These are phyloP conservation scores for Coleophora deauratella DNA, from an alignment of 2,888 invertebrate species.

Conservation along the genomic window DNA sequence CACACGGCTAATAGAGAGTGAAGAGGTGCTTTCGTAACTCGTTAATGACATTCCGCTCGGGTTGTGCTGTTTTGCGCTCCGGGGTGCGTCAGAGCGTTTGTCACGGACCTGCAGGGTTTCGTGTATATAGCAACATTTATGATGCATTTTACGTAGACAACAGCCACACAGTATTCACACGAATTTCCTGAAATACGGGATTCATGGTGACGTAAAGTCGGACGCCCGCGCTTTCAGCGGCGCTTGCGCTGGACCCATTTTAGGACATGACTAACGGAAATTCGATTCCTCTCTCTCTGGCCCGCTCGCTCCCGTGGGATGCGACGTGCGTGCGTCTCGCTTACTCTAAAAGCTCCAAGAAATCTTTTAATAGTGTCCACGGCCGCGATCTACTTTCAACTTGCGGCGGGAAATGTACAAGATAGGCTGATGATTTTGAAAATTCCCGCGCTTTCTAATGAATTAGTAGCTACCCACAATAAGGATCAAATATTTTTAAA, in stretches of 20 bases:
- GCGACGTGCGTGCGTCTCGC: constrained; percentile 53
- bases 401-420: constrained; percentile 66
- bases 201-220: constrained; percentile 68
- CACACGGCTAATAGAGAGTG: constrained; percentile 28
- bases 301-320: constrained; percentile 66
- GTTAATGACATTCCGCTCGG: constrained; percentile 62
- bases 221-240: constrained; percentile 73
- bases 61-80: constrained; percentile 28
- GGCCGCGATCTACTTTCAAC: constrained; percentile 74
- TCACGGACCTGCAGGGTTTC: constrained; percentile 40
- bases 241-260: constrained; percentile 79
- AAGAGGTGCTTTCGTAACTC: constrained; percentile 42
- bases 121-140: constrained; percentile 35
- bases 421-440: constrained; percentile 36
- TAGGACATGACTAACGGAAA: constrained; percentile 82
- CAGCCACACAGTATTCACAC: constrained; percentile 19
- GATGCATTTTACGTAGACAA: constrained; percentile 50
- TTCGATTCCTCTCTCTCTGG: constrained; percentile 73
- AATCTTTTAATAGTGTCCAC: constrained; percentile 76
- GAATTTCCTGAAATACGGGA: constrained; percentile 70
- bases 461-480: constrained; percentile 4
- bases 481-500: too few species aligned
- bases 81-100: constrained; percentile 58
- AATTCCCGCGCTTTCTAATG: constrained; percentile 29
- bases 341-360: constrained; percentile 71